Base-by-base conservation (phyloP, 2,113 vertebrate genomes). In the Proteles cristata region DNA sequence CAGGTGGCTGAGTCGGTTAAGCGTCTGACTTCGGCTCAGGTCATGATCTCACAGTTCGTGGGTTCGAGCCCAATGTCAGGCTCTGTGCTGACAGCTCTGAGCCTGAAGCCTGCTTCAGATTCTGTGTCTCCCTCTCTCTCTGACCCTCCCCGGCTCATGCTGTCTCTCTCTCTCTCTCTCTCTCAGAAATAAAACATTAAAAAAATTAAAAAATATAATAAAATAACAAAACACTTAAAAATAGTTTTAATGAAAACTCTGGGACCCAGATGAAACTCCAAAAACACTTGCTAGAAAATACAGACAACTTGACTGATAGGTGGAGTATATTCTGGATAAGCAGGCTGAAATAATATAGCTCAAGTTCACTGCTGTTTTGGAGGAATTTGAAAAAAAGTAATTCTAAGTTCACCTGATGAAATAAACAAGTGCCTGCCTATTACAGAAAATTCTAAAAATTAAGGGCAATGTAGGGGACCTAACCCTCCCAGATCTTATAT, bases 191-290 rank as follows among this genome's bases (percentile, higher is more conserved):
- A 39, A 39, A 39, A 39, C 39, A 39, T 39, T 39, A 39, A 39
- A 39, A 39, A 39, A 39, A 39, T 39, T 39, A 39, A 39, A 50
- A 50, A 50, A 50, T 12, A 50, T 11, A 50, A 11, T 11, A 11
- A 50, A 81, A 88, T 55, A 50, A 88, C 3, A 77, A 61, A 93
- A 86, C 25, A 81, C 45, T 61, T 53, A 48, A 85, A 93, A 85
- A 35, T 45, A 94, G 48, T 83, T 96, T 86, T 93, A 84, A 85
- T 90, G 65, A 95, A 95, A 94, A 88, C 79, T 79, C 69, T 94
- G 28, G 86, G 35, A 88, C 76, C 74, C 39, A 88, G 50, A 84
- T 80, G 87, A 92, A 89, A 90, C 33, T 79, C 66, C 90, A 90
- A 94, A 93, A 93, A 89, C 71, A 94, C 48, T 85, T 93, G 53